Percentiles rank a stretch among this genome's conserved stretches.
phyloP scores from a whole-genome alignment of 2,113 vertebrate species.

The Pristiophorus japonicus region DNA sequence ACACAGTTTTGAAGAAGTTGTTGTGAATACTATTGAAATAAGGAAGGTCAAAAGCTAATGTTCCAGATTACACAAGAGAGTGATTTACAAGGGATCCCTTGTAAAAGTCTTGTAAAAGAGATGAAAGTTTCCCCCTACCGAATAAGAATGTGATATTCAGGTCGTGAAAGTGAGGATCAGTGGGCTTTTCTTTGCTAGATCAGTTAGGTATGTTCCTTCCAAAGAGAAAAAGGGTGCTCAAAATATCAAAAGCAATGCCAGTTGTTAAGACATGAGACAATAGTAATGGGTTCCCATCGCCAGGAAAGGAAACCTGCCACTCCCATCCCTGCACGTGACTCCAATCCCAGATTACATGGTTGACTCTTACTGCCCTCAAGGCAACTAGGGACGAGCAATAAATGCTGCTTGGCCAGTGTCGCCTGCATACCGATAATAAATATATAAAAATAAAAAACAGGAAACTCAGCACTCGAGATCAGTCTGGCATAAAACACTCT shows the following conservation, averaged over 20 bases:
- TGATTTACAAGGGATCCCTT: constrained; percentile 13
- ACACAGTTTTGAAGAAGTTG: constrained; percentile 43
- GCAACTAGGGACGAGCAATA: neutral
- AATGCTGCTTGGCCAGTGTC: neutral
- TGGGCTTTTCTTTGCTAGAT: neutral
- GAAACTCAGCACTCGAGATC: neutral
- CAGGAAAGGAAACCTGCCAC: neutral
- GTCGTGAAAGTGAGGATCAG: neutral
- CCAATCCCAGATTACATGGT: neutral
- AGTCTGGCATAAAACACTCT: neutral
- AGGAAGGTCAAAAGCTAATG: constrained; percentile 43
- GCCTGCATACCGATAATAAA: neutral
- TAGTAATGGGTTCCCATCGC: neutral
- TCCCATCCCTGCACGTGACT: neutral
- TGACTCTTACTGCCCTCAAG: neutral
- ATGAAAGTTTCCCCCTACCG: neutral
- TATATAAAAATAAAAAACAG: constrained; percentile 9
- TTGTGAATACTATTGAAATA: constrained; percentile 45
- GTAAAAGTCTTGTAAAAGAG: neutral
- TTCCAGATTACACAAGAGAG: constrained; percentile 43
- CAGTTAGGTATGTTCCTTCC: neutral
- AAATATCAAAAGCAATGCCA: neutral
- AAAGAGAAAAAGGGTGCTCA: neutral
- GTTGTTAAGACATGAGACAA: neutral
- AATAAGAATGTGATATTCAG: neutral